A percentile compares a stretch with the other conserved stretches of the same genome.
Evolutionary conservation across 2,888 invertebrate genomes (phyloP).

Genomic region (Lingula anatina): DNA sequence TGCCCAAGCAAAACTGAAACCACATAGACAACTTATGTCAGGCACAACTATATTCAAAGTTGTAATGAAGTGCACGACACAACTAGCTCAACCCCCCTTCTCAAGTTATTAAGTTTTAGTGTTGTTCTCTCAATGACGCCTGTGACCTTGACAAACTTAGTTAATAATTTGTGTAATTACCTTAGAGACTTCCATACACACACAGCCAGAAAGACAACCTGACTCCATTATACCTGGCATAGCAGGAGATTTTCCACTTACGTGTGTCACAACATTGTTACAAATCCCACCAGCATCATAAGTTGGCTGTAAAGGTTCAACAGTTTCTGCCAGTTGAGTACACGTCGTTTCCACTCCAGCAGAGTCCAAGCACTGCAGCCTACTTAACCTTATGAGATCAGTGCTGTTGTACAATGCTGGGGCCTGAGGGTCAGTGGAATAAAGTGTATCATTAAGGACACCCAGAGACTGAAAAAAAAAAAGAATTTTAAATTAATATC

Average conservation of each 20-base stretch:
- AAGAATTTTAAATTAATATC: neutral
- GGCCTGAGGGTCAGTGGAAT: neutral
- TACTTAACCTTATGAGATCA: too few relatives aligned
- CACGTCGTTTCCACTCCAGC: conserved; percentile 16
- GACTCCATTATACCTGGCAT: neutral
- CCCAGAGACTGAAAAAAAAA: neutral
- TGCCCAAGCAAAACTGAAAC: too few relatives aligned
- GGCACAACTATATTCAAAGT: too few relatives aligned
- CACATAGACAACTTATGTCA: too few relatives aligned
- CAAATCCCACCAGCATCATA: conserved; percentile 12
- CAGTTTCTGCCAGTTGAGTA: conserved; percentile 15
- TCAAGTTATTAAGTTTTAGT: too few relatives aligned
- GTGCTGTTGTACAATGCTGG: conserved; percentile 7
- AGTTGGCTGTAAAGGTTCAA: conserved; percentile 7
- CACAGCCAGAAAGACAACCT: neutral
- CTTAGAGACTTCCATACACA: neutral
- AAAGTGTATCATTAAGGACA: neutral
- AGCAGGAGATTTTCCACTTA: conserved; percentile 6
- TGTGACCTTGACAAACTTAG: too few relatives aligned
- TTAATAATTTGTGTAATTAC: neutral
- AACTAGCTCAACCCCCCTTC: too few relatives aligned
- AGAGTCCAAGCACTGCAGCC: conserved; percentile 12
- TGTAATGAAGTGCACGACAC: too few relatives aligned
- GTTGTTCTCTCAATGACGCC: too few relatives aligned
- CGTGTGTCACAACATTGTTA: conserved; percentile 26